Evolutionary conservation across 2,888 invertebrate genomes (phyloP).

Genomic region (Aphelenchoides bicaudatus): DNA sequence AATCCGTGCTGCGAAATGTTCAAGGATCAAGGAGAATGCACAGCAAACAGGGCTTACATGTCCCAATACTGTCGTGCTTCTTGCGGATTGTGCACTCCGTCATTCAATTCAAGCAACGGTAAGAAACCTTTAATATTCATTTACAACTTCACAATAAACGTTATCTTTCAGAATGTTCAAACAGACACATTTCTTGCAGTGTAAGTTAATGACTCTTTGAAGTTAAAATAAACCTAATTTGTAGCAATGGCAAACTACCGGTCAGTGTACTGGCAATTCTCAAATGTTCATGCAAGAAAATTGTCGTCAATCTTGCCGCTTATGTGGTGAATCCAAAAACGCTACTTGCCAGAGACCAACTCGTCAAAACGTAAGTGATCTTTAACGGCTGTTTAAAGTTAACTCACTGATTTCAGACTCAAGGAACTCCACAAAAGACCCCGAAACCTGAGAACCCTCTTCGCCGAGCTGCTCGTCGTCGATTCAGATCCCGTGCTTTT

Average conservation of each 20-base stretch:
- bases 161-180: constrained; percentile 43
- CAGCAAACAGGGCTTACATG: constrained; percentile 51
- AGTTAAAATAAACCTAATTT: no score
- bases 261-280: constrained; percentile 31
- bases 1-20: constrained; percentile 52
- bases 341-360: constrained; percentile 6
- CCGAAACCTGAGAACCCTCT: constrained; percentile 11
- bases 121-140: constrained; percentile 5
- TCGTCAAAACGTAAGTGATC: neutral
- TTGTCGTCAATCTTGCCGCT: constrained; percentile 49
- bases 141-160: neutral
- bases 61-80: constrained; percentile 50
- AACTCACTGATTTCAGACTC: neutral
- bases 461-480: constrained; percentile 15
- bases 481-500: no score
- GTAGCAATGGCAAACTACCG: constrained; percentile 34
- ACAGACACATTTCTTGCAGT: constrained; percentile 55
- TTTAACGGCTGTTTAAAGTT: neutral
- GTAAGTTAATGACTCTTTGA: no score
- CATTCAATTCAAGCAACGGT: constrained; percentile 49
- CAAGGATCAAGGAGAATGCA: constrained; percentile 41
- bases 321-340: constrained; percentile 33
- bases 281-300: constrained; percentile 54
- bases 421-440: neutral
- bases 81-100: constrained; percentile 46